Conservation (phyloP, 2,113 vertebrate species). For the Pterophyllum scalare region DNA sequence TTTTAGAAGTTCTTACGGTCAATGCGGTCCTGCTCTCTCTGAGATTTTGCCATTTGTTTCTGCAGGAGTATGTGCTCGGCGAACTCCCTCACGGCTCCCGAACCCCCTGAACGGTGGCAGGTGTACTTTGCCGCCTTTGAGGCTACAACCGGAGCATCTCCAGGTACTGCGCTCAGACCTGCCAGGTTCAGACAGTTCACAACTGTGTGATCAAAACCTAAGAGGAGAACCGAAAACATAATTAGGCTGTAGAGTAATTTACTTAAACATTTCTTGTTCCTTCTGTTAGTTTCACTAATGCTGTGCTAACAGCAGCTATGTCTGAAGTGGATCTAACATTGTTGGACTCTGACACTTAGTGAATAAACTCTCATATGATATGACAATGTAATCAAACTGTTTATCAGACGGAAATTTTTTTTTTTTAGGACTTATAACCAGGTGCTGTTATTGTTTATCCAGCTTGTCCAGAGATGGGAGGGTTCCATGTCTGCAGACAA, state of each 20-base stretch:
- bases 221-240: neutral
- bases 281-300: too few relatives aligned
- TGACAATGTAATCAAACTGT: too few relatives aligned
- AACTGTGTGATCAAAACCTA: conserved; percentile 88
- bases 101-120: conserved; percentile 82
- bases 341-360: too few relatives aligned
- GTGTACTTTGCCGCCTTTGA: conserved; percentile 85
- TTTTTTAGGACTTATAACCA: too few relatives aligned
- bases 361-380: too few relatives aligned
- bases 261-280: too few relatives aligned
- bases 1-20: conserved; percentile 24
- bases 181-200: conserved; percentile 86
- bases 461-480: too few relatives aligned
- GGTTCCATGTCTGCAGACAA: too few relatives aligned
- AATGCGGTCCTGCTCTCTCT: conserved; percentile 50
- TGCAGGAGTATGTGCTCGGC: conserved; percentile 87
- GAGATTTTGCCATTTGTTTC: conserved; percentile 78
- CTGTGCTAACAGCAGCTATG: too few relatives aligned
- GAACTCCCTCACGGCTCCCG: conserved; percentile 89
- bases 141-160: conserved; percentile 78
- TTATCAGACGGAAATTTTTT: too few relatives aligned
- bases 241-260: neutral
- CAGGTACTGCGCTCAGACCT: conserved; percentile 86
- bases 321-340: too few relatives aligned
- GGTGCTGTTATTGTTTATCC: too few relatives aligned